phyloP scores from a whole-genome alignment of 1,140 invertebrate genomes.

The Caligus rogercresseyi region DNA sequence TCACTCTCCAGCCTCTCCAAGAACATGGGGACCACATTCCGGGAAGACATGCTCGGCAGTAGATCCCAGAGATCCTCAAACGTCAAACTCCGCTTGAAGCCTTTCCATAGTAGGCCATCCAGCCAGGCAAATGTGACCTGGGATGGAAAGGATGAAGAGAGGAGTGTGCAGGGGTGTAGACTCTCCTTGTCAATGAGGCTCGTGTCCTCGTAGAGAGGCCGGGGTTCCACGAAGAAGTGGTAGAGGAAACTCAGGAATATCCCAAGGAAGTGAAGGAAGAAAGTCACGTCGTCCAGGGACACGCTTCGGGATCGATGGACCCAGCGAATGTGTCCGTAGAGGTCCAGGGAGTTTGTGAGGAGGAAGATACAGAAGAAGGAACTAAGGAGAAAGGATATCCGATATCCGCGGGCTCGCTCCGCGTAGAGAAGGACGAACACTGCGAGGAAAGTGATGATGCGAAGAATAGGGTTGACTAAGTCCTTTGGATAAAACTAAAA shows the following conservation, averaged over 20 bases:
- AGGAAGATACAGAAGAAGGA: neutral
- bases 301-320: neutral
- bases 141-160: constrained; percentile 65
- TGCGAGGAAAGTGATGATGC: neutral
- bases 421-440: neutral
- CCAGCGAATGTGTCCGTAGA: neutral
- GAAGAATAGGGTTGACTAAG: neutral
- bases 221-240: constrained; percentile 12
- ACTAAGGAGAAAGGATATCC: neutral
- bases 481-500: neutral
- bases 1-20: neutral
- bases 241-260: neutral
- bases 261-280: neutral
- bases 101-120: constrained; percentile 54
- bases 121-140: constrained; percentile 80
- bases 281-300: neutral
- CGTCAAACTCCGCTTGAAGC: constrained; percentile 60
- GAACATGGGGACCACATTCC: neutral
- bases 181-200: neutral
- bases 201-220: neutral
- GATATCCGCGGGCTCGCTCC: neutral
- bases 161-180: constrained; percentile 69
- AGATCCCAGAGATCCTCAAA: constrained; percentile 70
- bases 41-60: constrained; percentile 47
- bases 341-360: neutral